phyloP scores from a whole-genome alignment of 2,888 invertebrate species.

The Melinaea marsaeus region DNA sequence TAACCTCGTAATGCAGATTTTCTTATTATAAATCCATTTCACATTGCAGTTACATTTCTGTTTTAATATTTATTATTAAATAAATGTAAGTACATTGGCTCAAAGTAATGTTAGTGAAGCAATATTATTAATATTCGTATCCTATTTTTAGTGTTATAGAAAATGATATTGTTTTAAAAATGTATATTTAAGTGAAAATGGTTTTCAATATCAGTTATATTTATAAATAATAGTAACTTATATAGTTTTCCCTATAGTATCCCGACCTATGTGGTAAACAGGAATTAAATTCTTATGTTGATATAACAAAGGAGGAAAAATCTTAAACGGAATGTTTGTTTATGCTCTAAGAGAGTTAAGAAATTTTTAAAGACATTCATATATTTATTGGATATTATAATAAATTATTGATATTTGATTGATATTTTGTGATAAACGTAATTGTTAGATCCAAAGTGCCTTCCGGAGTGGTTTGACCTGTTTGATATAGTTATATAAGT shows the following conservation, averaged over 20 bases:
- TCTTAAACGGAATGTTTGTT: not conserved
- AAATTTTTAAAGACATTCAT: not conserved
- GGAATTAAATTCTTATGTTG: slow-evolving; percentile 1
- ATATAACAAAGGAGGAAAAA: not conserved
- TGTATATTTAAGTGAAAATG: not conserved
- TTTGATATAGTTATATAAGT: not conserved
- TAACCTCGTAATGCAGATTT: slow-evolving; percentile 42
- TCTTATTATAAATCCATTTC: slow-evolving; percentile 16
- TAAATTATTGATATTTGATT: not conserved
- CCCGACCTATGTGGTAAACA: not conserved
- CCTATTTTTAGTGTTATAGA: not conserved
- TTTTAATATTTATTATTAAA: too few species aligned
- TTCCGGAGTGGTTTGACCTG: not conserved
- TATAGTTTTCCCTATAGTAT: not conserved
- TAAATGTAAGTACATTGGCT: not conserved
- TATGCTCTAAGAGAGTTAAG: not conserved
- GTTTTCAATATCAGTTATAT: too few species aligned
- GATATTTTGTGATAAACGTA: not conserved
- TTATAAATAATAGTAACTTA: too few species aligned
- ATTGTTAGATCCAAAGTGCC: not conserved
- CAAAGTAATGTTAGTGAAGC: not conserved
- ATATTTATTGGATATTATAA: not conserved
- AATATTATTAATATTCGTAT: not conserved
- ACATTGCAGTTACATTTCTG: too few species aligned
- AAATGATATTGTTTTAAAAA: too few species aligned